phyloP scores from a whole-genome alignment of 2,797 vertebrate species.

The Cuculus canorus region DNA sequence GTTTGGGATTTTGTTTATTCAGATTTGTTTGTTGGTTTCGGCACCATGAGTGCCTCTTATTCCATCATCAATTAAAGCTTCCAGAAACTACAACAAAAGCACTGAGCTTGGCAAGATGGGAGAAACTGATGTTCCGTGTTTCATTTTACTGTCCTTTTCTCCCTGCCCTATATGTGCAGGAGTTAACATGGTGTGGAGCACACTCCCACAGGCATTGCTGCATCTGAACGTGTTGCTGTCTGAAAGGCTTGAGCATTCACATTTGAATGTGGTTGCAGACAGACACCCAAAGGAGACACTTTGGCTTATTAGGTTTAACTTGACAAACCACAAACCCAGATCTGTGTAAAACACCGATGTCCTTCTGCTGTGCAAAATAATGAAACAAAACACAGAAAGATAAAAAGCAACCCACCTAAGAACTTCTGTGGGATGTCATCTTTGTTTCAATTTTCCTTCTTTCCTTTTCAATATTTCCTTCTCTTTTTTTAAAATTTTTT shows the following conservation, averaged over 20 bases:
- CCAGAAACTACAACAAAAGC: background rate
- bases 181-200: background rate
- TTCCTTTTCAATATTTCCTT: too few species aligned
- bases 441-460: background rate
- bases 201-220: background rate
- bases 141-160: background rate
- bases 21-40: background rate
- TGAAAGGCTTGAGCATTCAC: background rate
- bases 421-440: background rate
- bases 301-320: background rate
- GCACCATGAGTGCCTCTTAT: background rate
- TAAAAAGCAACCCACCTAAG: background rate
- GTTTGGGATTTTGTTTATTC: background rate
- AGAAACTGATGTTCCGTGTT: background rate
- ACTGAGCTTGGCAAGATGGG: background rate
- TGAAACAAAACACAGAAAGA: background rate
- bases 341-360: background rate
- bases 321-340: background rate
- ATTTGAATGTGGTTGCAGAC: background rate
- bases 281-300: background rate
- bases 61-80: background rate
- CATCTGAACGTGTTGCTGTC: accelerated
- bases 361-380: background rate
- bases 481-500: too few species aligned
- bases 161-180: background rate